Evolutionary conservation across 1,140 invertebrate species (phyloP), one percentile per base, ranked within the genome.

Genomic region (Zelostemma sp.): DNA sequence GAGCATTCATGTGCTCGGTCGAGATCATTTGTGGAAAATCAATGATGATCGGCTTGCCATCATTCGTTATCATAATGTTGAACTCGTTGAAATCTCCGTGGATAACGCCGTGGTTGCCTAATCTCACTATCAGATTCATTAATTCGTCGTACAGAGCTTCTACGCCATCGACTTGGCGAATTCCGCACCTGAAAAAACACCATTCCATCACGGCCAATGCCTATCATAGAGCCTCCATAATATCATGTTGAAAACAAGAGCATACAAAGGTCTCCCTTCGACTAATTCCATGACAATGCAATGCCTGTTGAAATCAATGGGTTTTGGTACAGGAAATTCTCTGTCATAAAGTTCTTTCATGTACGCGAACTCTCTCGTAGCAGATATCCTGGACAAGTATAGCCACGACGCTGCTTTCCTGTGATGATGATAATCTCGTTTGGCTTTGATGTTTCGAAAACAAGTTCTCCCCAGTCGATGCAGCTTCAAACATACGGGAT

Each of bases 11-110:
- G 86, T 99, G 97, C 43, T 91, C 91, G 0, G 93, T 98, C 4
- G 97, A 98, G 38, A 99, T 90, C 97, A 99, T 99, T 88, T 99
- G 98, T 1, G 98, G 98, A 84, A 99, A 99, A 88, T 99, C 98
- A 78, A 99, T 99, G 53, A 99, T 86, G 40, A 97, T 87, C 0
- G 97, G 91, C 57, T 92, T 90, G 21, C 91, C 92, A 0, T 93
- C 90, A 74, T 95, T 90, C 18, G 90, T 90, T 0, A 99, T 85
- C 90, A 99, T 96, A 43, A 99, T 91, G 81, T 99, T 99, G 81
- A 99, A 99, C 87, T 99, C 98, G 83, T 99, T 99, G 75, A 99
- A 99, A 88, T 99, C 98, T 1, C 97, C 95, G 84, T 99, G 98
- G 76, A 99, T 99, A 0, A 99, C 93, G 0, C 98, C 98, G 81